Evolutionary conservation across 2,797 vertebrate genomes (phyloP).

Genomic region (Malurus splendens): DNA sequence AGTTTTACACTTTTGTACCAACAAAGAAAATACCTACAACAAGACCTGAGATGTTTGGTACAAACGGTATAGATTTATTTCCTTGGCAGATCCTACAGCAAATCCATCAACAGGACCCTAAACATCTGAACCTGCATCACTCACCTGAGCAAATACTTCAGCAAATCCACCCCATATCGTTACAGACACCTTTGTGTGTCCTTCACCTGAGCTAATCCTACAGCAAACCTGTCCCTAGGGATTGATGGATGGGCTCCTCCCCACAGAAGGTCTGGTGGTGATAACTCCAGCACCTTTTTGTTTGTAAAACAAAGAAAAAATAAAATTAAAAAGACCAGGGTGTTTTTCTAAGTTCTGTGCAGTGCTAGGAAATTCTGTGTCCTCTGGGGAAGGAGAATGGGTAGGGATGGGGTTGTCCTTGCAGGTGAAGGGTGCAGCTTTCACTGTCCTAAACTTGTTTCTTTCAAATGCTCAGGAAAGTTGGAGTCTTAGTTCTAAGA

Average conservation of each 20-base stretch:
- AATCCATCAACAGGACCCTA: not conserved
- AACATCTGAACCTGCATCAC: not conserved
- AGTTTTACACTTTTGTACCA: not conserved
- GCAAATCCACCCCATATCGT: not conserved
- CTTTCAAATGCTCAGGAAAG: not conserved
- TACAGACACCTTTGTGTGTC: not conserved
- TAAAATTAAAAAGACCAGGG: not conserved
- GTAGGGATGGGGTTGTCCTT: not conserved
- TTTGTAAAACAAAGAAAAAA: not conserved
- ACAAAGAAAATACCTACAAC: not conserved
- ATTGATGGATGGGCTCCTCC: not conserved
- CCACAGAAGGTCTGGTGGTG: not conserved
- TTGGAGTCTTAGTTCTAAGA: not conserved
- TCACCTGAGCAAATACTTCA: not conserved
- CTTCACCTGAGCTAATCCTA: constrained; percentile 11
- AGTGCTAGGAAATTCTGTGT: not conserved
- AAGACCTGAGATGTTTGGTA: not conserved
- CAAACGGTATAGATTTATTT: not conserved
- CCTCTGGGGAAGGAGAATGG: not conserved
- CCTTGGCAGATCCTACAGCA: not conserved
- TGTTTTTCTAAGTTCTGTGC: not conserved
- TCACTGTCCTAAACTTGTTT: fast-evolving
- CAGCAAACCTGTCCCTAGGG: not conserved
- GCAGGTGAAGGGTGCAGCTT: not conserved
- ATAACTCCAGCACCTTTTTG: not conserved